These are phyloP conservation scores for Noctua janthe DNA, from an alignment of 2,888 invertebrate species.

Conservation along the genomic window DNA sequence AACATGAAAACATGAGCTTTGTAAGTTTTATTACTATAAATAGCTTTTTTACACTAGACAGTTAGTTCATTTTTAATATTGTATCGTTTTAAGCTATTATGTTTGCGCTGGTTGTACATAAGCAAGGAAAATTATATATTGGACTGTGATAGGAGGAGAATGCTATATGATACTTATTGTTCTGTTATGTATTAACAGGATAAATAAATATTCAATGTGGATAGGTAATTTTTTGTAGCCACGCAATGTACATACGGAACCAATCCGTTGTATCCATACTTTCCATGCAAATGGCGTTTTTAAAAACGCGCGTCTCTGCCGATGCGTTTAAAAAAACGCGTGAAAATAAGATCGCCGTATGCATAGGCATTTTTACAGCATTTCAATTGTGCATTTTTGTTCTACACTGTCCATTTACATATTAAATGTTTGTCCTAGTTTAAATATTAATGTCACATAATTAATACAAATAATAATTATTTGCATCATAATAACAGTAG, in stretches of 20 bases:
- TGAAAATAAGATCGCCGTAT: neutral
- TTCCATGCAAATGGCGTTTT: neutral
- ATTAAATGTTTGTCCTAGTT: constrained; percentile 51
- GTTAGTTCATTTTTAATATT: constrained; percentile 65
- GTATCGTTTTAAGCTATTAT: constrained; percentile 58
- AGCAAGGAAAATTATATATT: constrained; percentile 47
- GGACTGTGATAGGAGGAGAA: constrained; percentile 53
- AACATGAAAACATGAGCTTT: constrained; percentile 81
- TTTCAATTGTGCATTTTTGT: constrained; percentile 43
- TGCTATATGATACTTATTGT: constrained; percentile 36
- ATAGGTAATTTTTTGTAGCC: constrained; percentile 23
- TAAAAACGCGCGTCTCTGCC: neutral
- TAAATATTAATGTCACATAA: constrained; percentile 36
- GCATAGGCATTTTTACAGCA: constrained; percentile 2
- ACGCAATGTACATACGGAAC: constrained; percentile 9
- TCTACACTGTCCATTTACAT: constrained; percentile 38
- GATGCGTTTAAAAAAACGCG: constrained; percentile 2
- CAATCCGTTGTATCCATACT: constrained; percentile 5
- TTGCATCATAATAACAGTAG: constrained; percentile 53
- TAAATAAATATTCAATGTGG: constrained; percentile 12
- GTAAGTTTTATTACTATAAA: constrained; percentile 78
- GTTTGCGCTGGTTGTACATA: constrained; percentile 58
- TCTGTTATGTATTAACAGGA: constrained; percentile 28
- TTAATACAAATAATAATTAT: constrained; percentile 46
- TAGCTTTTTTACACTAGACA: constrained; percentile 80